Evolutionary conservation across 92 coral and sea anemone genomes (phyloP).

Genomic region (Pocillopora grandis): DNA sequence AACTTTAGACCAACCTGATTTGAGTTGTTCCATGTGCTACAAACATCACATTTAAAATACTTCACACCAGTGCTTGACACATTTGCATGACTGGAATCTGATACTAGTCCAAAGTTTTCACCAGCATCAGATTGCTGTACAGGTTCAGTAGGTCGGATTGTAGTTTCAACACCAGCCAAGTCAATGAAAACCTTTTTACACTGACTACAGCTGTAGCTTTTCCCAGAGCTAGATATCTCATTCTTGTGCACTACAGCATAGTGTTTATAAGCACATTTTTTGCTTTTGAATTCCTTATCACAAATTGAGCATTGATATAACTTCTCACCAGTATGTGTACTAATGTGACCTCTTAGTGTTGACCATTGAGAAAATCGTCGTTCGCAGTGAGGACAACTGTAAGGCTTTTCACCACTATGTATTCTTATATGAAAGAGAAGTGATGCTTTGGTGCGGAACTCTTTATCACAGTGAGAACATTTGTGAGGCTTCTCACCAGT

Average conservation of each 20-base stretch:
- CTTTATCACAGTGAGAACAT: background rate
- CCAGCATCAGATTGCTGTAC: background rate
- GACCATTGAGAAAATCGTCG: background rate
- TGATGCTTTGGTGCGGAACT: background rate
- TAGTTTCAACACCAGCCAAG: background rate
- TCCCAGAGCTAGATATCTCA: background rate
- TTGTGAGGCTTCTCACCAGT: background rate
- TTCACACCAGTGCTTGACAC: background rate
- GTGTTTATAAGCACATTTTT: background rate
- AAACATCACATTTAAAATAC: slow-evolving; percentile 1
- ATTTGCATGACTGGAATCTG: background rate
- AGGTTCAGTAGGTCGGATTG: background rate
- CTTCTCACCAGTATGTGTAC: slow-evolving; percentile 18
- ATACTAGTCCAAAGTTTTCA: background rate
- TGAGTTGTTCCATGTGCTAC: background rate
- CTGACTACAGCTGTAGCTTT: background rate
- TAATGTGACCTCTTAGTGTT: background rate
- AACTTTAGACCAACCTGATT: background rate
- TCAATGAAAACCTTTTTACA: background rate
- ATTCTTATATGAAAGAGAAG: background rate
- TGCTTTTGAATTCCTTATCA: background rate
- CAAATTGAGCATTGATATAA: background rate
- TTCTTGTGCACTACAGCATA: background rate
- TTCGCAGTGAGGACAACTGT: slow-evolving; percentile 9
- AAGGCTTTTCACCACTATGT: slow-evolving; percentile 10